Evolutionary conservation across 1,140 invertebrate species (phyloP).

Genomic region (Drosophila sulfurigaster): DNA sequence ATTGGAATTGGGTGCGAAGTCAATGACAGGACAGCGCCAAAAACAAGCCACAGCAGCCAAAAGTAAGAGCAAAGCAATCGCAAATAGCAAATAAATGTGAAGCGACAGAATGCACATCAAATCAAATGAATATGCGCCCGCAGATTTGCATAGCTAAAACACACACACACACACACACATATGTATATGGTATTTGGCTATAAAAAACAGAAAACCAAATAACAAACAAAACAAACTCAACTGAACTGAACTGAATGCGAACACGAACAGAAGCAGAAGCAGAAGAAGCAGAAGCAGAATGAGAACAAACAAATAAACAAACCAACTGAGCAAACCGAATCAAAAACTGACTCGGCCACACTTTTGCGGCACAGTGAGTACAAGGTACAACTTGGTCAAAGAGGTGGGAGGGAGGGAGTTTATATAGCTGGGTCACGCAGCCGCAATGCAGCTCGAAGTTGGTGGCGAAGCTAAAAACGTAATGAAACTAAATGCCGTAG

Average conservation of each 20-base stretch:
- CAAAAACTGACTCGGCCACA: slow-evolving; percentile 45
- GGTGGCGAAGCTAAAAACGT: slow-evolving; percentile 52
- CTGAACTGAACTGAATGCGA: slow-evolving; percentile 1
- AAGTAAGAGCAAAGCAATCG: slow-evolving; percentile 34
- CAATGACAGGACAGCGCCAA: slow-evolving; percentile 42
- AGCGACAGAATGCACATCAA: slow-evolving; percentile 64
- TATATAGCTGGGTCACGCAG: slow-evolving; percentile 63
- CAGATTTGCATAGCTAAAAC: slow-evolving; percentile 57
- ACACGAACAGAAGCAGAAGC: background rate
- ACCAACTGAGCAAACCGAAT: slow-evolving; percentile 54
- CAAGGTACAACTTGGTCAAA: slow-evolving; percentile 4
- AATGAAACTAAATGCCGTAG: slow-evolving; percentile 77
- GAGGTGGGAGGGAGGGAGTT: background rate
- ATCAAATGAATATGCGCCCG: slow-evolving; percentile 72
- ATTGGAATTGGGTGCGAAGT: slow-evolving; percentile 8
- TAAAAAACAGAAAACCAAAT: slow-evolving; percentile 60
- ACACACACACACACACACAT: background rate
- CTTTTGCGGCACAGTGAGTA: background rate
- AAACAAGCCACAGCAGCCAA: slow-evolving; percentile 54
- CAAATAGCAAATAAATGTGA: slow-evolving; percentile 67
- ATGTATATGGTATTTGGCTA: slow-evolving; percentile 8
- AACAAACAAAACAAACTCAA: slow-evolving; percentile 54
- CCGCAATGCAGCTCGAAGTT: slow-evolving; percentile 46
- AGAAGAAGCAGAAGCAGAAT: slow-evolving; percentile 15
- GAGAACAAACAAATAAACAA: slow-evolving; percentile 48